Conservation (phyloP, 2,797 vertebrate genomes). For the Pantherophis alleghaniensis region DNA sequence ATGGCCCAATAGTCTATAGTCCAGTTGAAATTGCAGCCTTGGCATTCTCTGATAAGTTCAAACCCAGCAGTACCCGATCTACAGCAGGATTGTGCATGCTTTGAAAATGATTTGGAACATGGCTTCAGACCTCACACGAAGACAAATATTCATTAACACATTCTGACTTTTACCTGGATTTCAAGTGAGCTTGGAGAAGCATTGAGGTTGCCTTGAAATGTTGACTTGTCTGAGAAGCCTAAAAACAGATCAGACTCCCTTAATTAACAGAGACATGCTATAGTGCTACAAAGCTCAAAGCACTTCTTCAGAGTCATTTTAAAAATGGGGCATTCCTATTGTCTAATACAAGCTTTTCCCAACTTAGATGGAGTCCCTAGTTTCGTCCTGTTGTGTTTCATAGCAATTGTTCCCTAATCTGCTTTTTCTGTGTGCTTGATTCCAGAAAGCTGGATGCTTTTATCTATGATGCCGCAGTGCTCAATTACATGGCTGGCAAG, state of each 20-base stretch:
- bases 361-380: neutral
- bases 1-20: neutral
- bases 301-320: neutral
- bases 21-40: neutral
- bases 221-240: neutral
- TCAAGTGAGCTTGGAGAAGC: neutral
- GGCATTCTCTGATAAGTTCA: neutral
- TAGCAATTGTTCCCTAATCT: neutral
- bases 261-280: neutral
- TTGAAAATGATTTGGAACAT: neutral
- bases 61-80: neutral
- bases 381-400: neutral
- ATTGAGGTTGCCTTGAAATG: neutral
- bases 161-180: neutral
- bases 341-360: neutral
- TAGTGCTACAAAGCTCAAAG: neutral
- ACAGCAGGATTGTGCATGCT: neutral
- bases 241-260: neutral
- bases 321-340: neutral
- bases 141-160: neutral
- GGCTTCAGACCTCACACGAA: neutral
- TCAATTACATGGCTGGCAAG: conserved; percentile 99
- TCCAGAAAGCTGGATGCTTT: conserved; percentile 95
- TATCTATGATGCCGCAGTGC: conserved; percentile 93
- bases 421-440: neutral